phyloP scores from a whole-genome alignment of 1,140 invertebrate genomes.

The Pinna nobilis region DNA sequence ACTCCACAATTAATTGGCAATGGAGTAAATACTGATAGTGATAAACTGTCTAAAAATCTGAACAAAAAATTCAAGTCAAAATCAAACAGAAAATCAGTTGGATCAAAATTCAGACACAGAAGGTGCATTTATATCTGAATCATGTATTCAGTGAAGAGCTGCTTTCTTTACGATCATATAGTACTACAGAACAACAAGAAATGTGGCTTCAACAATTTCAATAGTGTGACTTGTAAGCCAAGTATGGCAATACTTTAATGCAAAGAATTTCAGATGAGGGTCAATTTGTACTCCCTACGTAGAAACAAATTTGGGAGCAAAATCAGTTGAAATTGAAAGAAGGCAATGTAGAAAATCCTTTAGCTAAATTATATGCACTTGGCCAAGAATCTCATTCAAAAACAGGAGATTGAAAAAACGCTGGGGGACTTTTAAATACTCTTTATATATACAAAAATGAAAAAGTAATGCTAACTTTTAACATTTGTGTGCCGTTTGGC shows the following conservation, averaged over 20 bases:
- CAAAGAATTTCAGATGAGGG: neutral
- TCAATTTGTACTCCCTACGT: constrained; percentile 35
- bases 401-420: neutral
- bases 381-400: constrained; percentile 14
- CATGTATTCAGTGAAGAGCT: constrained; percentile 33
- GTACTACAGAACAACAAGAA: neutral
- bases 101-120: no score
- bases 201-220: constrained; percentile 43
- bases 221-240: constrained; percentile 17
- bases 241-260: constrained; percentile 1
- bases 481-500: constrained; percentile 32
- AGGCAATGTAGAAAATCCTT: constrained; percentile 11
- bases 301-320: constrained; percentile 1
- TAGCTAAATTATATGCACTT: constrained; percentile 17
- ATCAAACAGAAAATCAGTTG: no score
- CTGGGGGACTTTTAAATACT: constrained; percentile 7
- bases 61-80: no score
- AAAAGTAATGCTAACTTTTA: constrained; percentile 37
- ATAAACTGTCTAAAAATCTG: no score
- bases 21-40: no score
- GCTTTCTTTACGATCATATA: constrained; percentile 19
- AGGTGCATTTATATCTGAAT: no score
- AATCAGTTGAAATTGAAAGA: constrained; percentile 8
- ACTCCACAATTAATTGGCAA: no score
- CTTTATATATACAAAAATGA: constrained; percentile 21